Percentiles rank a stretch among this genome's conserved stretches.
These are phyloP conservation scores for Coleophora deauratella DNA, from an alignment of 2,888 invertebrate genomes.

Conservation along the genomic window DNA sequence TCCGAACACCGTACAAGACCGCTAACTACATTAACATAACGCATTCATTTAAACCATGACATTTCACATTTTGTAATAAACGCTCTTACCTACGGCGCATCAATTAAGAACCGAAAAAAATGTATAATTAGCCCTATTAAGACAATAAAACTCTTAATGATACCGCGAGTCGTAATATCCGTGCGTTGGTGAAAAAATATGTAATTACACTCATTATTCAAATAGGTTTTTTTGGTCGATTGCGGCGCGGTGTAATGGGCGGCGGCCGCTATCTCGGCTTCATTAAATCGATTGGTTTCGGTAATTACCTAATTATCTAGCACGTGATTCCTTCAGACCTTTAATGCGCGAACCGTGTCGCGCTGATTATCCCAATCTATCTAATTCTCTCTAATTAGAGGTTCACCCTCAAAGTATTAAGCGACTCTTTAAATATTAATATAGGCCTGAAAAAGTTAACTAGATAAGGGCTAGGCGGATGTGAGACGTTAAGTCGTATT, in stretches of 20 bases:
- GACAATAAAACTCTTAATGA: conserved; percentile 74
- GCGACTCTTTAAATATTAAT: conserved; percentile 32
- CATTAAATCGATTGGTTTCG: conserved; percentile 73
- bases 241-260: conserved; percentile 63
- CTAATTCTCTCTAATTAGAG: conserved; percentile 57
- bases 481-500: neutral
- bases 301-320: conserved; percentile 71
- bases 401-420: conserved; percentile 25
- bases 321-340: conserved; percentile 63
- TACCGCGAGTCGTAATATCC: conserved; percentile 69
- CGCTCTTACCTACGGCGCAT: conserved; percentile 66
- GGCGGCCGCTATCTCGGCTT: conserved; percentile 65
- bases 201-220: conserved; percentile 74
- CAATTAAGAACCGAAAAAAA: conserved; percentile 72
- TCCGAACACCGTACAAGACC: conserved; percentile 55
- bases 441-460: conserved; percentile 25
- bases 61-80: conserved; percentile 73
- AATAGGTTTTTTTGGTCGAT: conserved; percentile 69
- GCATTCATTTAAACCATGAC: conserved; percentile 71
- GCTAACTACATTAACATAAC: conserved; percentile 70
- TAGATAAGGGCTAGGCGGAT: conserved; percentile 4
- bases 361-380: conserved; percentile 60
- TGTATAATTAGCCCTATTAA: conserved; percentile 73
- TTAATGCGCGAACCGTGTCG: conserved; percentile 71
- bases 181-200: conserved; percentile 69